Base-by-base conservation (phyloP, 1,140 invertebrate species). In the Zeugodacus cucurbitae region DNA sequence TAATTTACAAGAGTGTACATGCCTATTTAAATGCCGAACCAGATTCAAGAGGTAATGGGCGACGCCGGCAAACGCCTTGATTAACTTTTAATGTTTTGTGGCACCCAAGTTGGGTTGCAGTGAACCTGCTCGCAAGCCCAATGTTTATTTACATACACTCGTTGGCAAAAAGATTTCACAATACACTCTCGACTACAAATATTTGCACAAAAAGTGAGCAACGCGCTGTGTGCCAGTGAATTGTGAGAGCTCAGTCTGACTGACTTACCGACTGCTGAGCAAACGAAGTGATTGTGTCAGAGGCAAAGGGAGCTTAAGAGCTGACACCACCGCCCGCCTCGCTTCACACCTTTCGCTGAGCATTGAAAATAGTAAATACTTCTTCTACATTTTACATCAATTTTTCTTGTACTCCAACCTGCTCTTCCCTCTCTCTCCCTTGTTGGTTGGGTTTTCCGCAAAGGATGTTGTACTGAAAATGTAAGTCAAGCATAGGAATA, bases 141-240 rank as follows among this genome's bases (percentile, higher is more conserved):
- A 22, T 74, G 67, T 74, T 74, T 74, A 37, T 37, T 74, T 74
- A 74, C 34, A 67, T 32, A 67, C n/a, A 26, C 59, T 26, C 59
- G 26, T 70, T 54, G 14, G 20, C 48, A 86, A 58, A 86, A 67
- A 62, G 58, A 87, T 87, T 67, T 41, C 64, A 54, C 34, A 70
- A 67, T 58, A 64, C 10, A 14, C 58, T 62, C 59, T 34, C 17
- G 86, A 4, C 62, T 87, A 44, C 59, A 87, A 67, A 87, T 87
- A 62, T 87, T 87, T 87, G 37, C 57, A 87, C 44, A 87, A 64
- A 87, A 86, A 87, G 37, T 87, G 59, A 87, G 62, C 87, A 67
- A 87, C 32, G 26, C 4, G 29, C 59, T 57, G n/a, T 82, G 44
- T 29, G 22, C 41, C 29, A 82, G 37, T 37, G 48, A 82, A 82